These are phyloP conservation scores for Hozukius guyotensis DNA, from an alignment of 2,797 vertebrate species.

Conservation along the genomic window DNA sequence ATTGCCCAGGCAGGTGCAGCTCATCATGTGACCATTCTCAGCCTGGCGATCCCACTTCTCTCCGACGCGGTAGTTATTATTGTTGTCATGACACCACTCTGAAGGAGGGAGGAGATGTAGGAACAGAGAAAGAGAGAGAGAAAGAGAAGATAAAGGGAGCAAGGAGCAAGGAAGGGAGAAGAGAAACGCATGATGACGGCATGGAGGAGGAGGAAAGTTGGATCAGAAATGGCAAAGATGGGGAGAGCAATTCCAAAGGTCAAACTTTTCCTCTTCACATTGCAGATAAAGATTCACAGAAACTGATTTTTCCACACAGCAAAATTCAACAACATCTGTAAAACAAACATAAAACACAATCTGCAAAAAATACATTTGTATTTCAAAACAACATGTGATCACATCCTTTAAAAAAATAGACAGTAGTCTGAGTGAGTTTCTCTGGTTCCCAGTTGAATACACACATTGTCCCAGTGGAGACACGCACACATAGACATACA, in stretches of 20 bases:
- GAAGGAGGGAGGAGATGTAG: not conserved
- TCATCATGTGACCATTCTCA: slow-evolving; percentile 96
- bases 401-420: not conserved
- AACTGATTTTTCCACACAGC: not conserved
- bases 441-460: not conserved
- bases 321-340: not conserved
- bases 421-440: not conserved
- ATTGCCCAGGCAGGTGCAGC: slow-evolving; percentile 95
- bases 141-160: not conserved
- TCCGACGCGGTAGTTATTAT: slow-evolving; percentile 92
- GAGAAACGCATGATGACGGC: not conserved
- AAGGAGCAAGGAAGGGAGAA: not conserved
- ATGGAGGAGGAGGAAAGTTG: not conserved
- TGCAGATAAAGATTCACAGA: not conserved
- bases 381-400: not conserved
- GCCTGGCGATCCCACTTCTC: slow-evolving; percentile 94
- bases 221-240: not conserved
- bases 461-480: not conserved
- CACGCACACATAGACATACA: slow-evolving; percentile 3
- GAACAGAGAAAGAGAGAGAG: not conserved
- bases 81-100: slow-evolving; percentile 98
- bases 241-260: not conserved
- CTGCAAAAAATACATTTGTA: not conserved
- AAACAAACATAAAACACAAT: not conserved
- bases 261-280: not conserved